Percentiles rank a stretch among this genome's conserved stretches.
Evolutionary conservation across 2,797 vertebrate species (phyloP).

Genomic region (Pangasius djambal): DNA sequence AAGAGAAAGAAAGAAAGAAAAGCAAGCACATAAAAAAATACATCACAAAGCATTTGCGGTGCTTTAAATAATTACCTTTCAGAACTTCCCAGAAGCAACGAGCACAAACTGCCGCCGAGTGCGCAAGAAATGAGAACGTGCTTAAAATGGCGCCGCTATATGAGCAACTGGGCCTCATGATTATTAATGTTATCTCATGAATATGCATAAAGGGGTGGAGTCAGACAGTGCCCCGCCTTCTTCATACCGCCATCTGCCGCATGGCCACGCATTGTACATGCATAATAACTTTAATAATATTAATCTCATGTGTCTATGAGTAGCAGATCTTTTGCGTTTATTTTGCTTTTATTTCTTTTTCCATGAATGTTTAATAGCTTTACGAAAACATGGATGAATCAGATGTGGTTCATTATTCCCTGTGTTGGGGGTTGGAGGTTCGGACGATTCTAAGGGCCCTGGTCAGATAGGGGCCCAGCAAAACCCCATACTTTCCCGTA

Average conservation of each 20-base stretch:
- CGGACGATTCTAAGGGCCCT: too few species aligned
- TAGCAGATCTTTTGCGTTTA: not conserved
- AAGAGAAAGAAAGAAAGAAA: not conserved
- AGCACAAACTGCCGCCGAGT: not conserved
- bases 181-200: not conserved
- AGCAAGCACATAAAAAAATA: too few species aligned
- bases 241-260: conserved; percentile 9
- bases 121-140: not conserved
- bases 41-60: too few species aligned
- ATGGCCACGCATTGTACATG: not conserved
- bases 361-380: not conserved
- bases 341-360: not conserved
- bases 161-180: not conserved
- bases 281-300: too few species aligned
- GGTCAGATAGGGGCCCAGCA: too few species aligned
- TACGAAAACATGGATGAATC: too few species aligned
- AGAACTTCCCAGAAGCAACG: not conserved
- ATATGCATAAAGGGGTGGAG: not conserved
- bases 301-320: not conserved
- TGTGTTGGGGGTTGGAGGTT: too few species aligned
- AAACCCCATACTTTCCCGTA: too few species aligned
- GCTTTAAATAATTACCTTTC: not conserved
- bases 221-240: not conserved
- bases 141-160: conserved; percentile 29
- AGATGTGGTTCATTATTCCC: too few species aligned